Conservation (phyloP, 2,888 invertebrate species). For the Ichneumoninae sp. region DNA sequence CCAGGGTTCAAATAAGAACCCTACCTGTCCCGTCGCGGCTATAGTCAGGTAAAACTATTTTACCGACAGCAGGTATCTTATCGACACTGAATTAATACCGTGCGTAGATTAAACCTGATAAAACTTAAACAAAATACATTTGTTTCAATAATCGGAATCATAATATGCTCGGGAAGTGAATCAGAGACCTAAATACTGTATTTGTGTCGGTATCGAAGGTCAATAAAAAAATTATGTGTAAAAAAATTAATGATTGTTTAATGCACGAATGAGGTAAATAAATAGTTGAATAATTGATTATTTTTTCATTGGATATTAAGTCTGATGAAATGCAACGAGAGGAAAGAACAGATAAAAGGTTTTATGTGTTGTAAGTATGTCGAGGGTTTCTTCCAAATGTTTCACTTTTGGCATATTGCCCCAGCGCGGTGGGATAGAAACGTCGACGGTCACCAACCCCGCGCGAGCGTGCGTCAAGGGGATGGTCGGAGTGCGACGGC, state of each 20-base stretch:
- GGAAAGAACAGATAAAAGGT: not conserved
- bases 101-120: not conserved
- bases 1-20: not conserved
- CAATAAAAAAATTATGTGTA: not conserved
- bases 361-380: not conserved
- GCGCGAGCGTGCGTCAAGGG: not conserved
- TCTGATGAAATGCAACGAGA: not conserved
- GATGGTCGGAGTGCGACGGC: constrained; percentile 25
- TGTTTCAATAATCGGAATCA: not conserved
- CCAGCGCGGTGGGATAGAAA: not conserved
- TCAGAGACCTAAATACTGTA: not conserved
- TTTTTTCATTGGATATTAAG: not conserved
- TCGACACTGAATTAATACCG: not conserved
- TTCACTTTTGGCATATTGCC: constrained; percentile 20
- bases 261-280: not conserved
- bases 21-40: not conserved
- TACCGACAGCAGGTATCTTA: not conserved
- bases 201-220: not conserved
- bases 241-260: not conserved
- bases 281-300: not conserved
- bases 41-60: not conserved
- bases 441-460: constrained; percentile 36
- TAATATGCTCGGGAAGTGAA: not conserved
- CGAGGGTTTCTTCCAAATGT: not conserved
- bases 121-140: not conserved